Percentiles rank a stretch among this genome's conserved stretches.
Evolutionary conservation across 2,888 invertebrate species (phyloP).

Genomic region (Aphidoletes aphidimyza): DNA sequence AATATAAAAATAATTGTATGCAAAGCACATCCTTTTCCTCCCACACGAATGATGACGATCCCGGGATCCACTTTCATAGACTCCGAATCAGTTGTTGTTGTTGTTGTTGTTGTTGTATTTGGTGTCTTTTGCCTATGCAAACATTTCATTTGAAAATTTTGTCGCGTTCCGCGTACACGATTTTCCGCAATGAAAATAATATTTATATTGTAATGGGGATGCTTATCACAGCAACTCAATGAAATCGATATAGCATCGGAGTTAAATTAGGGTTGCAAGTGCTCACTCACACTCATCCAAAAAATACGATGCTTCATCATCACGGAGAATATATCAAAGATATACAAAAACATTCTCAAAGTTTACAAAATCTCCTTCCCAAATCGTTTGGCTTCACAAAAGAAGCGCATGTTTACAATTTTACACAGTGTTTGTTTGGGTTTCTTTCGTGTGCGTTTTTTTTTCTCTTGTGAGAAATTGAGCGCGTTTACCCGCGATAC

Average conservation of each 20-base stretch:
- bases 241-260: slow-evolving; percentile 50
- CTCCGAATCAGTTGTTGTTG: neutral
- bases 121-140: neutral
- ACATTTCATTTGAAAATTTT: slow-evolving; percentile 21
- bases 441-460: slow-evolving; percentile 7
- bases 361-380: slow-evolving; percentile 20
- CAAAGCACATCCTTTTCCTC: slow-evolving; percentile 43
- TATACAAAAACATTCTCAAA: neutral
- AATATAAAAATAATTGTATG: slow-evolving; percentile 53
- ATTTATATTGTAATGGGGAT: slow-evolving; percentile 41
- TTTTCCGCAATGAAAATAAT: slow-evolving; percentile 25
- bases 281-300: no score
- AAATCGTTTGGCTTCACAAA: neutral
- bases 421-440: slow-evolving; percentile 26
- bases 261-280: neutral
- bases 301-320: neutral
- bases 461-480: no score
- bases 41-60: slow-evolving; percentile 28
- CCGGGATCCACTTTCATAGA: neutral
- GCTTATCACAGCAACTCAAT: slow-evolving; percentile 39
- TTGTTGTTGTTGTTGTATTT: neutral
- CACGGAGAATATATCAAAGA: neutral
- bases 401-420: neutral
- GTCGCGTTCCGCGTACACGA: slow-evolving; percentile 40
- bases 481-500: neutral